Evolutionary conservation across 2,113 vertebrate genomes (phyloP), one percentile per base, ranked within the genome.

Genomic region (Petrocephalus zakoni): DNA sequence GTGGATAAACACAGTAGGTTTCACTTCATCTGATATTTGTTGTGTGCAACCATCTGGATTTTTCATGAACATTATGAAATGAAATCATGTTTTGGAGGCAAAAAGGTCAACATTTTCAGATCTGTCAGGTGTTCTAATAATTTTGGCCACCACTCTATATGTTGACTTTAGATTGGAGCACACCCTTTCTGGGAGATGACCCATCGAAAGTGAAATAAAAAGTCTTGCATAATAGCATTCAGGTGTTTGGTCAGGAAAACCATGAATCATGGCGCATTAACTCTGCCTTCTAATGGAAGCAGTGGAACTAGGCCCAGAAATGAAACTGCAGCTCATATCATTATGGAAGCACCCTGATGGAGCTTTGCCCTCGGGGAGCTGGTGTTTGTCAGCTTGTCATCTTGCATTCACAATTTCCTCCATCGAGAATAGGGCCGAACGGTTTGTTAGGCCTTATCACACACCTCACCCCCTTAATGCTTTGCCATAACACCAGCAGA

Each of bases 231-330:
- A 75, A 37, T 37, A 29, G 29, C 11, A 75, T 75, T 75, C 68
- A 75, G 68, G 68, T 34, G 68, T 75, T 75, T 75, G 68, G 29
- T 75, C 81, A n/a, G 81, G 37, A 83, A 47, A 83, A 17, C 2
- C 81, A 46, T 49, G 81, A 29, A 75, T 75, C 68, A 75, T 4
- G 29, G 68, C 68, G 37, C 81, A 46, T 83, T 83, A 83, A 83
- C 19, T 83, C 21, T 47, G 46, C 21, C 82, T 47, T 84, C 42
- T 84, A 84, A 84, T 49, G 37, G 81, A 83, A 49, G 19, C 34
- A 49, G 37, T 83, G 81, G 81, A 84, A n/a, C 42, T 75, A 75
- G 29, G 29, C 68, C 68, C 68, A 75, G 68, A 75, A 75, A 75
- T 75, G 29, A 75, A 75, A 75, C 68, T 5, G 68, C 68, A 19